phyloP scores from a whole-genome alignment of 2,888 invertebrate genomes.

The Pseudoips prasinana region DNA sequence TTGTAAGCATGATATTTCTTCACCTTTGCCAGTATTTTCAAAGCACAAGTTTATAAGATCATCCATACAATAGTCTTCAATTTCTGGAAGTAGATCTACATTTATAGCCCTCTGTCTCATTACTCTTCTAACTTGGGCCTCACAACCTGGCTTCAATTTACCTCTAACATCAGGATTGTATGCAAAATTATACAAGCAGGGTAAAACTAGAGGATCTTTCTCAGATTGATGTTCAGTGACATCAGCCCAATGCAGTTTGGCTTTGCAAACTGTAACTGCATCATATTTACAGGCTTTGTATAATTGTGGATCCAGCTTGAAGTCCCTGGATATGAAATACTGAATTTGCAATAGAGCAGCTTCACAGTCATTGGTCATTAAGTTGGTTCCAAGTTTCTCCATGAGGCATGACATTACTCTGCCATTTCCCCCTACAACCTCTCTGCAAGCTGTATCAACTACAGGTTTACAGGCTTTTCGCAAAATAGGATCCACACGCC shows the following conservation, averaged over 20 bases:
- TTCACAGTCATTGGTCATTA: conserved; percentile 95
- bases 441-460: conserved; percentile 89
- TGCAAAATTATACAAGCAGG: conserved; percentile 93
- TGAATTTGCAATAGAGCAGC: conserved; percentile 96
- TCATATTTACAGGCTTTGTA: conserved; percentile 94
- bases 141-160: conserved; percentile 83
- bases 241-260: conserved; percentile 89
- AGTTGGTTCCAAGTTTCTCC: conserved; percentile 92
- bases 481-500: conserved; percentile 96
- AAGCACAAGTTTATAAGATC: conserved; percentile 93
- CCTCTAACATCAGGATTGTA: conserved; percentile 76
- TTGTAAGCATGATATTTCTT: conserved; percentile 96
- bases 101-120: conserved; percentile 96
- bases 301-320: conserved; percentile 93
- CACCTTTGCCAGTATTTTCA: conserved; percentile 92
- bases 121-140: conserved; percentile 92
- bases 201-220: conserved; percentile 91
- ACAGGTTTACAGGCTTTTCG: conserved; percentile 93
- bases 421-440: conserved; percentile 88
- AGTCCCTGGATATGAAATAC: conserved; percentile 98
- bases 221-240: conserved; percentile 86
- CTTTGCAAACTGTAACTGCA: conserved; percentile 91
- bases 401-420: conserved; percentile 96
- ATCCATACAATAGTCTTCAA: conserved; percentile 94
- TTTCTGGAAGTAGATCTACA: conserved; percentile 96